Percentiles rank a stretch among this genome's conserved stretches.
phyloP scores from a whole-genome alignment of 2,797 vertebrate genomes.

The Enteromius viviparus region DNA sequence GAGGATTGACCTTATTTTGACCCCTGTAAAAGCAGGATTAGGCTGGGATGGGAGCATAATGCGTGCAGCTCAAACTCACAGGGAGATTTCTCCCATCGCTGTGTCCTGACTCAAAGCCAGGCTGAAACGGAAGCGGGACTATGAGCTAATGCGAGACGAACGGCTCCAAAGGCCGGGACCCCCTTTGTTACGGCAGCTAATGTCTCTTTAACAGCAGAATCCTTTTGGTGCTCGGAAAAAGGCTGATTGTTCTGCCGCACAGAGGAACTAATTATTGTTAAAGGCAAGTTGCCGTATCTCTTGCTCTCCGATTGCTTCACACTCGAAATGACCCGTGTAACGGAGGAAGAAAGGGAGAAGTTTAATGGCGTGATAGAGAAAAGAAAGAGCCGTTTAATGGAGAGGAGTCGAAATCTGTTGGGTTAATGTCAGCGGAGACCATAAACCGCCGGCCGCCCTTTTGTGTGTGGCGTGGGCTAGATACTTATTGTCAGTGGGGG shows the following conservation, averaged over 20 bases:
- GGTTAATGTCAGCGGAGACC: slow-evolving; percentile 76
- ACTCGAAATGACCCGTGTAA: slow-evolving; percentile 64
- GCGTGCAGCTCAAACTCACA: slow-evolving; percentile 51
- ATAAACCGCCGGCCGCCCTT: slow-evolving; percentile 73
- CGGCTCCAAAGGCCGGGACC: slow-evolving; percentile 49
- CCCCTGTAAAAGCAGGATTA: slow-evolving; percentile 65
- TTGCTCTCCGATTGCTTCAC: slow-evolving; percentile 40
- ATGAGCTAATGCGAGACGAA: slow-evolving; percentile 61
- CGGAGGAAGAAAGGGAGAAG: slow-evolving; percentile 21
- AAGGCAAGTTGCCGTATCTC: slow-evolving; percentile 61
- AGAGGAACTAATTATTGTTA: slow-evolving; percentile 66
- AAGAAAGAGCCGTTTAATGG: slow-evolving; percentile 70
- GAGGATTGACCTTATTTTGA: slow-evolving; percentile 71
- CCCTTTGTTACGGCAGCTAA: slow-evolving; percentile 56
- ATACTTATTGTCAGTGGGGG: slow-evolving; percentile 73
- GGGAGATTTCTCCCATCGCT: slow-evolving; percentile 44
- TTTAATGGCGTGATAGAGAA: slow-evolving; percentile 38
- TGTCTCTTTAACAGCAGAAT: slow-evolving; percentile 60
- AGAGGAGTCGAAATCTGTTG: slow-evolving; percentile 74
- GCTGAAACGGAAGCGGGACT: slow-evolving; percentile 54
- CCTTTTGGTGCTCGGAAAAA: slow-evolving; percentile 50
- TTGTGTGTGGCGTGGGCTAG: slow-evolving; percentile 71
- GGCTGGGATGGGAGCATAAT: slow-evolving; percentile 36
- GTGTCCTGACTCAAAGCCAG: slow-evolving; percentile 54
- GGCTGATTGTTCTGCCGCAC: slow-evolving; percentile 57